These are phyloP conservation scores for Tenrec ecaudatus DNA, from an alignment of 2,113 vertebrate genomes.

Conservation along the genomic window DNA sequence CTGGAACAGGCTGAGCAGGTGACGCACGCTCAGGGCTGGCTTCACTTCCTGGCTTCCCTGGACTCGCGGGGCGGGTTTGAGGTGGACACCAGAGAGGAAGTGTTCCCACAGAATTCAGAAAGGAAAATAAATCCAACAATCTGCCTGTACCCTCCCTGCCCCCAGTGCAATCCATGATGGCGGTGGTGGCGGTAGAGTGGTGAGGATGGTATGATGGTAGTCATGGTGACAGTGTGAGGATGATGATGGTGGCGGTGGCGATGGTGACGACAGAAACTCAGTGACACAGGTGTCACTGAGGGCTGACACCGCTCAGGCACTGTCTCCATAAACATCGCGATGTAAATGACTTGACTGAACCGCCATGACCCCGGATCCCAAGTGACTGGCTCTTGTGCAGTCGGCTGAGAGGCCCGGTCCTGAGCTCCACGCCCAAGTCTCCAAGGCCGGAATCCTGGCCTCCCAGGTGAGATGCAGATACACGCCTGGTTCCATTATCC, in stretches of 20 bases:
- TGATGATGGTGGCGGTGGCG: not conserved
- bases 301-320: not conserved
- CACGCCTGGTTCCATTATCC: not conserved
- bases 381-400: not conserved
- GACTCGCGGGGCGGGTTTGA: conserved; percentile 49
- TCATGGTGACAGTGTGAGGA: not conserved
- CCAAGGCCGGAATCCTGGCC: not conserved
- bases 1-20: not conserved
- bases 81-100: conserved; percentile 43
- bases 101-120: not conserved
- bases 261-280: too few species aligned
- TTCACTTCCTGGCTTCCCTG: conserved; percentile 48
- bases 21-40: not conserved
- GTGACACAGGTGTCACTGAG: not conserved
- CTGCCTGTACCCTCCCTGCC: not conserved
- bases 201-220: not conserved
- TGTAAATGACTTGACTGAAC: too few species aligned
- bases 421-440: not conserved
- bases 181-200: not conserved
- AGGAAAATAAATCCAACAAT: conserved; percentile 46
- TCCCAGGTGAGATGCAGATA: not conserved
- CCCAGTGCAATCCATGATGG: not conserved
- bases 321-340: not conserved
- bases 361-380: not conserved
- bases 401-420: not conserved